phyloP scores from a whole-genome alignment of 2,113 vertebrate species.

The Indri indri region DNA sequence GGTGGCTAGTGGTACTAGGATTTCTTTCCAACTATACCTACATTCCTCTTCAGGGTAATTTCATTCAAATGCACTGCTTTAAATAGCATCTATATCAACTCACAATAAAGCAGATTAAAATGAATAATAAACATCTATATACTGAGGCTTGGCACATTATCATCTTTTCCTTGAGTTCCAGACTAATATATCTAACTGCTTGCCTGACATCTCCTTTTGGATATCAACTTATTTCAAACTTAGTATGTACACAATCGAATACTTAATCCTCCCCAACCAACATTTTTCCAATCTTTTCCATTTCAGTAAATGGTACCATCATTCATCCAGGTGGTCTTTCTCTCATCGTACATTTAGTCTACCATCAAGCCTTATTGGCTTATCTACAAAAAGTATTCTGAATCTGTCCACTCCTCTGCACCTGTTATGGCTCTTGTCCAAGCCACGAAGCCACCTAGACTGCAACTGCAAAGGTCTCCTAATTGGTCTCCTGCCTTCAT shows the following conservation, averaged over 20 bases:
- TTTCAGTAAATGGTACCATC: neutral
- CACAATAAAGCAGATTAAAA: too few species aligned
- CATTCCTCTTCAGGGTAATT: neutral
- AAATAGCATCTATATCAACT: neutral
- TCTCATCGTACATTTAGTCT: neutral
- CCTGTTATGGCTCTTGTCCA: neutral
- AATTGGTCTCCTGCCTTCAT: neutral
- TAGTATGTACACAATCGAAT: neutral
- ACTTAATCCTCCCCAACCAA: neutral
- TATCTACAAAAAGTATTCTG: neutral
- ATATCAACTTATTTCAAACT: conserved; percentile 6
- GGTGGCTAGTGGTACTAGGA: neutral
- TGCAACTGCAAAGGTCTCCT: neutral
- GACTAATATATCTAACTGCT: neutral
- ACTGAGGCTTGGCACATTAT: neutral
- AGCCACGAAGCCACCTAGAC: neutral
- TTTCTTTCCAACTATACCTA: neutral
- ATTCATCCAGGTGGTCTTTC: neutral
- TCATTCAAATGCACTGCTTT: neutral
- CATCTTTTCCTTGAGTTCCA: neutral
- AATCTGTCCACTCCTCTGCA: neutral
- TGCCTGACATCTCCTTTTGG: neutral
- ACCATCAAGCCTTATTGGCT: neutral
- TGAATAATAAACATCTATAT: neutral
- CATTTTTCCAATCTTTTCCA: neutral